Conservation (phyloP, 1,140 invertebrate genomes). For the Tribolium madens region DNA sequence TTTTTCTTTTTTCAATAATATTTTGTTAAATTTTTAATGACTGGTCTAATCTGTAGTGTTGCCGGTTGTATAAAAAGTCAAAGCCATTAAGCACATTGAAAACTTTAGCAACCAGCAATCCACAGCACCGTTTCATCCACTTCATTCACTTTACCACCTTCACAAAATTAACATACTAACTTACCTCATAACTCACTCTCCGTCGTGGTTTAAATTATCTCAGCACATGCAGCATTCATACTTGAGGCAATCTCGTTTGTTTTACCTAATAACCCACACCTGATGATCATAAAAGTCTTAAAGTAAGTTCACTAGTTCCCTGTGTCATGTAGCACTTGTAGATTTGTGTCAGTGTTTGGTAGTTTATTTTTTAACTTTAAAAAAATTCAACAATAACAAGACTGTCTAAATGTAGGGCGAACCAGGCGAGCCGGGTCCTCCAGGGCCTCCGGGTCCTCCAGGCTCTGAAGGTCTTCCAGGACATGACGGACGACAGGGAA, state of each 20-base stretch:
- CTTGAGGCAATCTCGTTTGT: constrained; percentile 41
- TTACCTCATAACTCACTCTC: constrained; percentile 19
- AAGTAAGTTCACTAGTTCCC: constrained; percentile 30
- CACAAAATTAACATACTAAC: constrained; percentile 26
- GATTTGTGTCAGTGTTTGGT: constrained; percentile 3
- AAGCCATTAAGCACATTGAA: too few species aligned
- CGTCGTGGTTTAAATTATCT: constrained; percentile 37
- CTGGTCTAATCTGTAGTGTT: too few species aligned
- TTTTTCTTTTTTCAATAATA: too few species aligned
- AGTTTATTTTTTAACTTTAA: neutral
- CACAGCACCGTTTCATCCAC: neutral
- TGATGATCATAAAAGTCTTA: constrained; percentile 37
- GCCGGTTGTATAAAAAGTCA: too few species aligned
- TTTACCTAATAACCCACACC: constrained; percentile 27
- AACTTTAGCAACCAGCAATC: neutral
- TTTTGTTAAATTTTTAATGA: too few species aligned
- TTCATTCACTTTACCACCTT: neutral
- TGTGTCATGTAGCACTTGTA: constrained; percentile 26
- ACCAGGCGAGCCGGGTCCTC: constrained; percentile 89
- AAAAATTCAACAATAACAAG: neutral
- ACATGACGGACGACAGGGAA: constrained; percentile 83
- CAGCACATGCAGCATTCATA: constrained; percentile 35
- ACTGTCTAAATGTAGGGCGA: constrained; percentile 76
- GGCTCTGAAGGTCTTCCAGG: constrained; percentile 84
- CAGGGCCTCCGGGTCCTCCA: constrained; percentile 84